Percentiles rank a stretch among this genome's conserved stretches.
Evolutionary conservation across 2,888 invertebrate species (phyloP).

Genomic region (Reticulitermes lucifugus): DNA sequence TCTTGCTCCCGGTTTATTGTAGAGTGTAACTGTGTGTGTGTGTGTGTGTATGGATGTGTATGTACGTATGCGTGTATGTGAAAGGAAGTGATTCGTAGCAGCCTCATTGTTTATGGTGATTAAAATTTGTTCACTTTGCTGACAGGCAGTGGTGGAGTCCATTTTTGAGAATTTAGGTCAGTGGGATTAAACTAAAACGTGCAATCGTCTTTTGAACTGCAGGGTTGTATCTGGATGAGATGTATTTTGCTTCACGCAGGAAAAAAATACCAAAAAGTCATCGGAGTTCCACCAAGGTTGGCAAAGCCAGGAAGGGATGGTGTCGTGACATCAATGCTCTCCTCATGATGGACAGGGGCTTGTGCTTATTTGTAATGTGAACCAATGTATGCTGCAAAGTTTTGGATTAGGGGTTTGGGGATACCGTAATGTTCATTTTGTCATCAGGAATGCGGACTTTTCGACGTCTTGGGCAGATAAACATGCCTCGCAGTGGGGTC

Average conservation of each 20-base stretch:
- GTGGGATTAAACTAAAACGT: constrained; percentile 13
- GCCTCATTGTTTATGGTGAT: constrained; percentile 27
- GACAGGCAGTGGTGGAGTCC: constrained; percentile 26
- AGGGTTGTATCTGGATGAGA: constrained; percentile 19
- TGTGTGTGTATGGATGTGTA: not conserved
- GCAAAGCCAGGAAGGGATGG: constrained; percentile 29
- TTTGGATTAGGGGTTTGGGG: constrained; percentile 4
- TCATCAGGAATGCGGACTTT: not conserved
- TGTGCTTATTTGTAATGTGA: not conserved
- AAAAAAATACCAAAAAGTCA: constrained; percentile 20
- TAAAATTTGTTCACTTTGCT: not conserved
- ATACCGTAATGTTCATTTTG: not conserved
- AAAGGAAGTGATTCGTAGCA: not conserved
- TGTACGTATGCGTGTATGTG: not conserved
- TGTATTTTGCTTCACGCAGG: constrained; percentile 30
- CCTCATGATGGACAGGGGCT: not conserved
- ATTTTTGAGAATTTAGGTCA: constrained; percentile 8
- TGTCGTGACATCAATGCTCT: constrained; percentile 8
- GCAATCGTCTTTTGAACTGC: constrained; percentile 2
- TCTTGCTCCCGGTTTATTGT: constrained; percentile 6
- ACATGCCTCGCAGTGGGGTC: not conserved
- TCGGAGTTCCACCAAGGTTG: constrained; percentile 17
- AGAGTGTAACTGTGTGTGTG: constrained; percentile 6
- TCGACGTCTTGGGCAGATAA: not conserved
- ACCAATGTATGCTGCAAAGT: not conserved